A percentile compares a stretch with the other conserved stretches of the same genome.
Evolutionary conservation across 2,113 vertebrate species (phyloP).

Genomic region (Saguinus imperator): DNA sequence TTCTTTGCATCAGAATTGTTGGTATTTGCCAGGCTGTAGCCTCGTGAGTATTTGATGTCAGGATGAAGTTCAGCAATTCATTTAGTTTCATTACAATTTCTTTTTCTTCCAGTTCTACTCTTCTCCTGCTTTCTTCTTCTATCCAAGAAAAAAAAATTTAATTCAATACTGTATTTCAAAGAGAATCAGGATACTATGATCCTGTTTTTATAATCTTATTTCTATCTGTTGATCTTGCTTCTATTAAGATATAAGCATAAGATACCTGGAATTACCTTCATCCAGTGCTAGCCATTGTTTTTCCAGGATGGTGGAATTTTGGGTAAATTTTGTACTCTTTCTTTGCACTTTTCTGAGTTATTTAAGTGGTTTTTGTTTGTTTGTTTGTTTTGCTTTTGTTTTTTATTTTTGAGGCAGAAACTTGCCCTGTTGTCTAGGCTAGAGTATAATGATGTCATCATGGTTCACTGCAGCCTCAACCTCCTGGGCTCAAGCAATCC

Average conservation of each 20-base stretch:
- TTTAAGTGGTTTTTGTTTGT: background rate
- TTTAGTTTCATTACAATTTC: slow-evolving; percentile 38
- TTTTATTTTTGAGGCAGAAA: no score
- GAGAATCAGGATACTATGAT: background rate
- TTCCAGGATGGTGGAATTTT: background rate
- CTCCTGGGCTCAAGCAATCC: no score
- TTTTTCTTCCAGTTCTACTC: background rate
- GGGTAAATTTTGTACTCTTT: background rate
- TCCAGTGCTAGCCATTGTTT: background rate
- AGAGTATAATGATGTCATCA: no score
- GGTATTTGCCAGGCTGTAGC: background rate
- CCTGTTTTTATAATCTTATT: background rate
- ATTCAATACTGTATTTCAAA: background rate
- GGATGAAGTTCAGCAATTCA: background rate
- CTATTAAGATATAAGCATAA: background rate
- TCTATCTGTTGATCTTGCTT: background rate
- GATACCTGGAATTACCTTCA: background rate
- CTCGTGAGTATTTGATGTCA: background rate
- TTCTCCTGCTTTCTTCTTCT: background rate
- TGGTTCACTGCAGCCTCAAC: no score
- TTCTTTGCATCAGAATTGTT: background rate
- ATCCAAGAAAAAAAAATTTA: background rate
- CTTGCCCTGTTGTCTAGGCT: no score
- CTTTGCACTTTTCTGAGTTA: background rate
- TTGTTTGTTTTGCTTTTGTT: no score